Base-by-base conservation (phyloP, 2,113 vertebrate species). In the Delphinus delphis region DNA sequence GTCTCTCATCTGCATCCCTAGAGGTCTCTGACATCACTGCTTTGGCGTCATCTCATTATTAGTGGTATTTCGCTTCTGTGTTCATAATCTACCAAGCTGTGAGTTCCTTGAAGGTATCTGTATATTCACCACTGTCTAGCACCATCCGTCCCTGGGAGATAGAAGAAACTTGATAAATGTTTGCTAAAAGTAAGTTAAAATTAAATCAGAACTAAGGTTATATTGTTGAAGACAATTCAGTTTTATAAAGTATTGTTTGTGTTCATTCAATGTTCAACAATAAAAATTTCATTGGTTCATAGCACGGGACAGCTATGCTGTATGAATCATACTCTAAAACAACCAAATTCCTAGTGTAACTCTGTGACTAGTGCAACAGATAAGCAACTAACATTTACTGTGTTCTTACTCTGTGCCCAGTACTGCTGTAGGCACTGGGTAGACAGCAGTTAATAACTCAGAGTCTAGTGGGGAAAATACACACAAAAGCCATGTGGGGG, bases 131-230 rank as follows among this genome's bases (percentile, higher is more conserved):
- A 53, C 21, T 80, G 77, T n/a, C 82, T 55, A 73, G 23, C 4
- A 83, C 26, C 79, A 92, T 36, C 13, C 41, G 92, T 36, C 28
- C 41, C 65, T 26, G 10, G 21, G 47, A 88, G 15, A 71, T 1
- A 83, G 12, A 53, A 95, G 26, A 73, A 97, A 82, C 10, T 10
- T 76, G 25, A 55, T 41, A 93, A 90, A 47, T 90, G 26, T 55
- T 83, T 92, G 33, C 23, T 85, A 80, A 95, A 67, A 79, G 33
- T 76, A 80, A 82, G 36, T 88, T 77, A 81, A 74, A 96, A 82
- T 71, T 58, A 95, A 90, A 63, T 77, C 60, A 77, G 47, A 90
- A 79, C 50, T 70, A 80, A 95, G 63, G 20, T 80, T 87, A 53
- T 38, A 41, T 28, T 86, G 33, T 4, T 86, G 28, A 91, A 91